Conservation (phyloP, 2,113 vertebrate species). For the Bujurquina vittata region DNA sequence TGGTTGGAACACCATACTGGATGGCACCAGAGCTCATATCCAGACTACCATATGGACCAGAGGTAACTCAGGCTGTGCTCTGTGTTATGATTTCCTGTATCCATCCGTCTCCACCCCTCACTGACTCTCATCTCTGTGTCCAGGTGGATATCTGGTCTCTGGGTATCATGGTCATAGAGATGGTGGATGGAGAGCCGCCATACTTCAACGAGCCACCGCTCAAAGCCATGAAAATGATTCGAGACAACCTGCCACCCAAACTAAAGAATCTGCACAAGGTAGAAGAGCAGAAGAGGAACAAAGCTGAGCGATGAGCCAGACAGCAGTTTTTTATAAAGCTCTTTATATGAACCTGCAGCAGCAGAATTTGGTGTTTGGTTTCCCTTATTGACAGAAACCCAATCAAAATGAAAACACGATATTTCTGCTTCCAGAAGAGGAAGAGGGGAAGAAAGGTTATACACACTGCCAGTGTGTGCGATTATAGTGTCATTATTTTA, state of each 20-base stretch:
- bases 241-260: conserved; percentile 94
- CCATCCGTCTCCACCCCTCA: neutral
- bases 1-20: conserved; percentile 93
- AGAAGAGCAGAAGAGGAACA: neutral
- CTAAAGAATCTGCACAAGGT: conserved; percentile 96
- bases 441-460: neutral
- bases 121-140: neutral
- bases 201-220: conserved; percentile 96
- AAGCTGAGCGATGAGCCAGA: neutral
- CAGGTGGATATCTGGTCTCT: conserved; percentile 96
- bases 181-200: conserved; percentile 96
- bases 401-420: neutral
- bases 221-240: conserved; percentile 98
- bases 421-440: neutral
- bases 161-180: conserved; percentile 97
- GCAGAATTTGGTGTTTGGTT: neutral
- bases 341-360: neutral
- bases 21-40: conserved; percentile 95
- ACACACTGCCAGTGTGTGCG: neutral
- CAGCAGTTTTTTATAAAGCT: neutral
- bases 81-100: neutral
- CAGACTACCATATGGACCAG: conserved; percentile 88
- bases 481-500: neutral
- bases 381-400: neutral
- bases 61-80: conserved; percentile 69